Evolutionary conservation across 2,888 invertebrate species (phyloP).

Genomic region (Falcaria lacertinaria): DNA sequence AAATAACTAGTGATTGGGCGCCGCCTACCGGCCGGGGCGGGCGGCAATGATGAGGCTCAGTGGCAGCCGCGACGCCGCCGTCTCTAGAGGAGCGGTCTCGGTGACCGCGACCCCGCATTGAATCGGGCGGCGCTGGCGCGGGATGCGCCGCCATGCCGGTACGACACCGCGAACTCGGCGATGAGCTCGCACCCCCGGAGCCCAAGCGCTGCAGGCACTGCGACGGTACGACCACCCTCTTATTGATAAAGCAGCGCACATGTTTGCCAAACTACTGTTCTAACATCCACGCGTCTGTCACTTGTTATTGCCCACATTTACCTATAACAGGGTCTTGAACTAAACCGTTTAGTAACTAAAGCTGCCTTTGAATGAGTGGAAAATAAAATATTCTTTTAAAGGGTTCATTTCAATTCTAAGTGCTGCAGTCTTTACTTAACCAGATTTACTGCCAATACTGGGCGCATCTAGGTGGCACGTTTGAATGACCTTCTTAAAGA

Average conservation of each 20-base stretch:
- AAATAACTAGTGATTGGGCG: slow-evolving; percentile 74
- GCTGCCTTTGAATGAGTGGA: not conserved
- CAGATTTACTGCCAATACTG: not conserved
- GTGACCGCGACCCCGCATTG: slow-evolving; percentile 57
- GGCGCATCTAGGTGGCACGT: not conserved
- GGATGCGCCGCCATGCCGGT: slow-evolving; percentile 80
- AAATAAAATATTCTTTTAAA: not conserved
- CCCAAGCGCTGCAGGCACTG: slow-evolving; percentile 95
- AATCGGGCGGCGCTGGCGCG: slow-evolving; percentile 73
- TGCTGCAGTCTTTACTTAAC: too few relatives aligned
- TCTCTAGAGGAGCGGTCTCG: slow-evolving; percentile 68
- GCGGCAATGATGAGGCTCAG: slow-evolving; percentile 67
- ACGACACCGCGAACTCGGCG: slow-evolving; percentile 79
- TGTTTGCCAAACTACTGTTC: slow-evolving; percentile 23
- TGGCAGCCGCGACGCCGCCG: slow-evolving; percentile 75
- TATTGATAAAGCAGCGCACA: slow-evolving; percentile 34
- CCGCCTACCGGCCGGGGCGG: slow-evolving; percentile 78
- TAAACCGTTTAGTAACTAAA: not conserved
- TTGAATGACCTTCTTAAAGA: not conserved
- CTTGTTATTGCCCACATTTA: not conserved
- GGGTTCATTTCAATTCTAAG: too few relatives aligned
- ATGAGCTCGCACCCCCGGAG: slow-evolving; percentile 83
- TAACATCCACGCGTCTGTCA: slow-evolving; percentile 16
- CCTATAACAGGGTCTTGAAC: not conserved
- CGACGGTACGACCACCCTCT: slow-evolving; percentile 84